Evolutionary conservation across 2,113 vertebrate species (phyloP), one percentile per base, ranked within the genome.

Genomic region (Scomber colias): DNA sequence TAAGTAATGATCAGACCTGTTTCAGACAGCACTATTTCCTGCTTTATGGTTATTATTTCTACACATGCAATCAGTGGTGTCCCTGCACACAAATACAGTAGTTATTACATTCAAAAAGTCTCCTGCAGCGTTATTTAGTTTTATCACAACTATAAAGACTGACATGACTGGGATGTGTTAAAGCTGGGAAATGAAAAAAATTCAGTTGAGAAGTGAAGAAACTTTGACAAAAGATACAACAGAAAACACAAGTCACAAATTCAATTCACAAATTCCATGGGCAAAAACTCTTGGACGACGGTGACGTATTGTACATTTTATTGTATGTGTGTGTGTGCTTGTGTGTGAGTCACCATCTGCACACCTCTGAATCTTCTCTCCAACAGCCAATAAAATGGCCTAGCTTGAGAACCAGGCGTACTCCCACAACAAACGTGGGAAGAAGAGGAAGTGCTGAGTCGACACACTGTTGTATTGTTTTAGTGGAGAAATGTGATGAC

Each of bases 401-500:
- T 35, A 7, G 53, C 74, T 56, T 59, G 71, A 71, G 72, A 85
- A 79, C 35, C 66, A 61, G 68, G 67, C 51, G 3, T 13, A 16
- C 63, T 40, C 69, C 75, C 0, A 21, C 63, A 51, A 65, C 79
- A 70, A 84, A 79, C 27, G 70, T 79, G 83, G 81, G 92, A 80
- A 79, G 68, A 74, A 13, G 74, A 63, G 64, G 78, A 84, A 86
- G 78, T 79, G 91, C 93, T 94, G 91, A 93, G 68, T 93, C 71
- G 40, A 70, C 90, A 84, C 63, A 74, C 82, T 75, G 80, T 53
- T 60, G 77, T 86, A 90, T 94, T 93, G 90, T 93, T 93, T 91
- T 59, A 88, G 90, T 51, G 69, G 69, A 85, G 88, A 90, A 92
- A 94, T 91, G 89, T 92, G 86, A 93, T 91, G 89, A 92, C 81